Evolutionary conservation across 2,113 vertebrate species (phyloP).

Genomic region (Oxygymnocypris stewartii): DNA sequence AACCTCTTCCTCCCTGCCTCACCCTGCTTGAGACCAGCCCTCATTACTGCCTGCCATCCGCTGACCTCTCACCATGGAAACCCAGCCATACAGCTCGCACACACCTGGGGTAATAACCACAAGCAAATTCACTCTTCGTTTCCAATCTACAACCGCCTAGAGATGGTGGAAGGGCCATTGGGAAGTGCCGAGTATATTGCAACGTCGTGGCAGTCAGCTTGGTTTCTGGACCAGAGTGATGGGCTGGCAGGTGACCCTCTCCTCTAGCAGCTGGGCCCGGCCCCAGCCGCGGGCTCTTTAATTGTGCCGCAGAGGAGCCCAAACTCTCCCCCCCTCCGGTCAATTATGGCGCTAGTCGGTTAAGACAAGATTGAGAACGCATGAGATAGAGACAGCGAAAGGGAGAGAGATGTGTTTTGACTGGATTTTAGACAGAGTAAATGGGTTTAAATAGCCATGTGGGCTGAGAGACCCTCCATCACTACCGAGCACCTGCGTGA

Average conservation of each 20-base stretch:
- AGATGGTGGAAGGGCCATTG: not conserved
- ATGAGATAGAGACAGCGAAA: constrained; percentile 20
- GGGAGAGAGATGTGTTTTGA: not conserved
- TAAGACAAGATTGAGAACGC: constrained; percentile 58
- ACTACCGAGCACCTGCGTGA: constrained; percentile 11
- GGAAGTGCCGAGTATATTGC: not conserved
- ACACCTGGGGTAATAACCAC: constrained; percentile 10
- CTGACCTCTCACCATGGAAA: constrained; percentile 38
- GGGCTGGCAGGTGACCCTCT: constrained; percentile 62
- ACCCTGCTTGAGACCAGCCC: constrained; percentile 45
- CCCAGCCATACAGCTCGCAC: constrained; percentile 11
- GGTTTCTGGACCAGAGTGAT: constrained; percentile 62
- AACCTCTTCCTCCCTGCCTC: constrained; percentile 23
- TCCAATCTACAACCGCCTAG: not conserved
- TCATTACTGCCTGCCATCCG: constrained; percentile 52
- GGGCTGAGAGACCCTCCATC: constrained; percentile 30
- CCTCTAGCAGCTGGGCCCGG: constrained; percentile 44
- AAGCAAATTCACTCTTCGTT: not conserved
- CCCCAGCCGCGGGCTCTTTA: constrained; percentile 57
- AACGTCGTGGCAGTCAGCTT: constrained; percentile 42
- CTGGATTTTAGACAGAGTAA: constrained; percentile 45
- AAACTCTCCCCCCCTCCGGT: constrained; percentile 53
- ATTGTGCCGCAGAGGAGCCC: constrained; percentile 63
- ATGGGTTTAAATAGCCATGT: constrained; percentile 14
- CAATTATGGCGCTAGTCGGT: constrained; percentile 61